Evolutionary conservation across 2,113 vertebrate genomes (phyloP), one percentile per base, ranked within the genome.

Genomic region (Pseudopipra pipra): DNA sequence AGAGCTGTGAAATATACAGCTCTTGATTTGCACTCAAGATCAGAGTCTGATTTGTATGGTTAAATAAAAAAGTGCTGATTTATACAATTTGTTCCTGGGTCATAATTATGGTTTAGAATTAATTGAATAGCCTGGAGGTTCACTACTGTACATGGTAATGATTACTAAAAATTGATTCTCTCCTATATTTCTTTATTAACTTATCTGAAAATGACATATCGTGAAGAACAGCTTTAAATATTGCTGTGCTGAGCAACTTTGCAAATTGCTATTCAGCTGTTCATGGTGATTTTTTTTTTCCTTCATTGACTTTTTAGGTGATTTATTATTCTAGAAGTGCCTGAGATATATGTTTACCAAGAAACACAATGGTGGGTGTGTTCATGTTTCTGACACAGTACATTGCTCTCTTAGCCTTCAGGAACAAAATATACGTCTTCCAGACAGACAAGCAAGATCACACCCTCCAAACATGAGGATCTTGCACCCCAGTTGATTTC

Each of bases 51-150:
- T 93, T 85, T 92, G 58, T 95, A 97, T 95, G 89, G 96, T 97
- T 97, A 97, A 97, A 95, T 97, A 95, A 90, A 95, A 95, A 91
- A 89, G 88, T 93, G 90, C 91, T 97, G 97, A 97, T 98, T 97
- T 97, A 95, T 96, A 97, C 63, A 70, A 49, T 90, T 96, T 93
- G 81, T 85, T 97, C 84, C 63, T 97, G 77, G 86, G 95, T 84
- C 92, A 94, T 97, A 98, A 98, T 97, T 98, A 98, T 79, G 76
- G 92, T 91, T 85, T 96, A 97, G 97, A 98, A 98, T 98, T 98
- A 98, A 98, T 97, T 97, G 91, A 98, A 97, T 97, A 95, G 93
- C 96, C 93, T 96, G 93, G 94, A 97, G 97, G 91, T 97, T 97
- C 93, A 94, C 77, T 94, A 96, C 96, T 95, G 90, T 97, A 95